A percentile compares a stretch with the other conserved stretches of the same genome.
Conservation (phyloP, 1,140 invertebrate species). For the Archegozetes longisetosus region DNA sequence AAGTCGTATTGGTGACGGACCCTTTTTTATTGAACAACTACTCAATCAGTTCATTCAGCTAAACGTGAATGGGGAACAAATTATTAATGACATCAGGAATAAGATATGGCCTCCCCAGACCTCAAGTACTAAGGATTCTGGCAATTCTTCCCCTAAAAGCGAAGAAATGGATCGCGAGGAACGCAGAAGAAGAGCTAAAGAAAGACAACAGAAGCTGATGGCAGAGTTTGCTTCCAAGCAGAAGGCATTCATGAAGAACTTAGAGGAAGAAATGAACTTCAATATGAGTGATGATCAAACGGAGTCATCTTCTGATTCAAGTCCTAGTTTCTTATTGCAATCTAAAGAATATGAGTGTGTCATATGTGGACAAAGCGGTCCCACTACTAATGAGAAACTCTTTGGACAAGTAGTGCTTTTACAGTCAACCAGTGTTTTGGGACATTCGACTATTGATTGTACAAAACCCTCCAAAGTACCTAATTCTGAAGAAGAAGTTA, state of each 20-base stretch:
- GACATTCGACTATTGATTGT: background rate
- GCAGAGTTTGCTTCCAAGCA: slow-evolving; percentile 78
- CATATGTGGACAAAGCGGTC: slow-evolving; percentile 78
- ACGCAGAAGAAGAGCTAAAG: slow-evolving; percentile 59
- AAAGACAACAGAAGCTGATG: slow-evolving; percentile 79
- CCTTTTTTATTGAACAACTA: slow-evolving; percentile 62
- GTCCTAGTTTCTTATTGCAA: background rate
- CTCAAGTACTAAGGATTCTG: background rate
- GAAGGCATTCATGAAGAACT: slow-evolving; percentile 75
- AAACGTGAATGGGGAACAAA: background rate
- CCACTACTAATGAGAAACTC: slow-evolving; percentile 64
- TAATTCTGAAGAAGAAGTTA: slow-evolving; percentile 38
- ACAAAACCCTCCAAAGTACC: background rate
- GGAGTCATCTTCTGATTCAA: background rate
- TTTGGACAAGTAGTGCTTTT: slow-evolving; percentile 77
- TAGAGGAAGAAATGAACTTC: slow-evolving; percentile 33
- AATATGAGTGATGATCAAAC: background rate
- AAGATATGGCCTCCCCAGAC: too few relatives aligned
- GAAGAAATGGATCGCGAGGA: slow-evolving; percentile 41
- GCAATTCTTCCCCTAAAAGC: background rate
- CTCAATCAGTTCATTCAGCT: slow-evolving; percentile 29
- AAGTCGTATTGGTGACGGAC: slow-evolving; percentile 62
- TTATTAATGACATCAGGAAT: background rate
- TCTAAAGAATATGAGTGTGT: slow-evolving; percentile 71
- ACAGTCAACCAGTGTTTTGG: slow-evolving; percentile 48